Evolutionary conservation across 2,113 vertebrate genomes (phyloP).

Genomic region (Rhagologus leucostigma): DNA sequence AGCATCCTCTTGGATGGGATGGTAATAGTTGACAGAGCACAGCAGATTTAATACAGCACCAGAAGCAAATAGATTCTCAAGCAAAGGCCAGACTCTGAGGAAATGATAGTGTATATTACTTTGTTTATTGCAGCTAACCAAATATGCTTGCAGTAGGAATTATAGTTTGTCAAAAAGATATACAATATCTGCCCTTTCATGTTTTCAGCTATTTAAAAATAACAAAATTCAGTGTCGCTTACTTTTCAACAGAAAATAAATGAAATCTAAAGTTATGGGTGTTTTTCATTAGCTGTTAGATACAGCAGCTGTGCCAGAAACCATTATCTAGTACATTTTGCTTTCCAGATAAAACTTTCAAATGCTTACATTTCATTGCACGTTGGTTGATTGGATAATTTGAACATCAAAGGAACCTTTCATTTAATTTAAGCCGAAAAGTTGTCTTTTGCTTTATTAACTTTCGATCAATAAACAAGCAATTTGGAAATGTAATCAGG

Average conservation of each 20-base stretch:
- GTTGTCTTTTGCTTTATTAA: slow-evolving; percentile 92
- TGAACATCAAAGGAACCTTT: slow-evolving; percentile 90
- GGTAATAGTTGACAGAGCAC: not conserved
- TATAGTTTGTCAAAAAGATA: not conserved
- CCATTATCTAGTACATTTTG: slow-evolving; percentile 71
- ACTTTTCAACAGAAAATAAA: slow-evolving; percentile 61
- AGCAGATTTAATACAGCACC: not conserved
- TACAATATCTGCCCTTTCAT: not conserved
- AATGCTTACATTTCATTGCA: slow-evolving; percentile 74
- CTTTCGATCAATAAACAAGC: slow-evolving; percentile 99
- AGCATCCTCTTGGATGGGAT: not conserved
- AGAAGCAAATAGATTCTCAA: not conserved
- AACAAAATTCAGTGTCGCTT: slow-evolving; percentile 14
- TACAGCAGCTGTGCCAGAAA: slow-evolving; percentile 60
- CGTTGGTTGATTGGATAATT: slow-evolving; percentile 83
- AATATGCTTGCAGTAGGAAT: not conserved
- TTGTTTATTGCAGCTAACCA: slow-evolving; percentile 40
- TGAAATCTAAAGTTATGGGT: slow-evolving; percentile 62
- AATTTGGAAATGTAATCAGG: slow-evolving; percentile 96
- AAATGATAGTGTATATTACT: not conserved
- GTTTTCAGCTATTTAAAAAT: slow-evolving; percentile 23
- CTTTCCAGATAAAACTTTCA: slow-evolving; percentile 77
- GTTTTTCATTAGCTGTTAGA: slow-evolving; percentile 75
- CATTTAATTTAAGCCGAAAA: slow-evolving; percentile 84
- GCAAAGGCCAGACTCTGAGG: not conserved